A percentile compares a stretch with the other conserved stretches of the same genome.
Conservation (phyloP, 2,797 vertebrate genomes). For the Malacoctenus gilli region DNA sequence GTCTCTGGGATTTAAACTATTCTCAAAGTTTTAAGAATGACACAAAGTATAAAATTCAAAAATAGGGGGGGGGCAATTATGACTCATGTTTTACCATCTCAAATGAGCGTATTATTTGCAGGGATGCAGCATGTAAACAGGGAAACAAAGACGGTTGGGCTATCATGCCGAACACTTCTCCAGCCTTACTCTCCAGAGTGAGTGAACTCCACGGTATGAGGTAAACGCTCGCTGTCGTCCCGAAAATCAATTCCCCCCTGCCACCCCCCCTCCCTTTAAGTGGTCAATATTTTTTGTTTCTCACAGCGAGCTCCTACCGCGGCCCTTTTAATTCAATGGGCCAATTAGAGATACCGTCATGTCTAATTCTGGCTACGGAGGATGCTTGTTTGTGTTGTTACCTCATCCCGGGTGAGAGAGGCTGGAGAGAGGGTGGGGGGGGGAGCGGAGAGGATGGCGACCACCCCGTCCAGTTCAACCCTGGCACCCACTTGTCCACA, state of each 20-base stretch:
- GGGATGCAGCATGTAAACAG: conserved; percentile 9
- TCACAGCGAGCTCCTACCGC: conserved; percentile 79
- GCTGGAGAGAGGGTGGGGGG: conserved; percentile 31
- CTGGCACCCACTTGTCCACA: conserved; percentile 43
- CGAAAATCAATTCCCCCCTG: conserved; percentile 91
- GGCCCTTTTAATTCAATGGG: conserved; percentile 92
- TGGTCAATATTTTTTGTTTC: conserved; percentile 97
- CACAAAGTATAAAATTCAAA: too few species aligned
- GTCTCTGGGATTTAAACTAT: too few species aligned
- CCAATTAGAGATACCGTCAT: conserved; percentile 96
- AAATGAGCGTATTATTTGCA: neutral
- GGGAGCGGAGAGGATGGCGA: conserved; percentile 27
- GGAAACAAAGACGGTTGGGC: conserved; percentile 21
- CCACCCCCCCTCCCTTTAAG: conserved; percentile 89
- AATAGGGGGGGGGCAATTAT: too few species aligned
- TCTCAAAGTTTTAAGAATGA: too few species aligned
- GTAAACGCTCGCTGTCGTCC: conserved; percentile 83
- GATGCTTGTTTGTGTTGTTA: conserved; percentile 90
- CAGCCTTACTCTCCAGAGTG: conserved; percentile 59
- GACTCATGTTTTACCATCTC: conserved; percentile 5
- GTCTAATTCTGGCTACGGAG: conserved; percentile 86
- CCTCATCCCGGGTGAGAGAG: conserved; percentile 82
- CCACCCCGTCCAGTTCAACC: conserved; percentile 62
- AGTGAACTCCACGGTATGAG: conserved; percentile 79
- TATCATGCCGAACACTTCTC: conserved; percentile 43